Percentiles rank a stretch among this genome's conserved stretches.
Evolutionary conservation across 1,140 invertebrate genomes (phyloP).

Genomic region (Trichonephila clavata): DNA sequence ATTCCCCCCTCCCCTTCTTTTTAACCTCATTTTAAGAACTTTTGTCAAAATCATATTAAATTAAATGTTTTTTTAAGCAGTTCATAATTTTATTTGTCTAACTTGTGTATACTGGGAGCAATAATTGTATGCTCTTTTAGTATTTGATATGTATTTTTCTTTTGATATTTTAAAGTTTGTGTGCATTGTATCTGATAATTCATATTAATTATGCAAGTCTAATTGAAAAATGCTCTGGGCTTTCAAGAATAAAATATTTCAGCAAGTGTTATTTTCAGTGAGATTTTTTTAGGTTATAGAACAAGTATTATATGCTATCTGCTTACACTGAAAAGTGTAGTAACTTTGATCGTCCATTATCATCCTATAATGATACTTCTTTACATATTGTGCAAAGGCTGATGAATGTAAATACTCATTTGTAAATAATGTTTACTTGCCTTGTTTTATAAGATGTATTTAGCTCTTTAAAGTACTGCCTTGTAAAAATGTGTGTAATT

Average conservation of each 20-base stretch:
- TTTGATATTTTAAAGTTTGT: too few relatives aligned
- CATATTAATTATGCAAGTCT: too few relatives aligned
- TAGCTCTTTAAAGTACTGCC: background rate
- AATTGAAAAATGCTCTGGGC: background rate
- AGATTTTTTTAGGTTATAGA: background rate
- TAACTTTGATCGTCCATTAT: background rate
- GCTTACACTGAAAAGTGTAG: background rate
- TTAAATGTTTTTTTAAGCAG: too few relatives aligned
- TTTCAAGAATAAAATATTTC: background rate
- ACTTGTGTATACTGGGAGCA: too few relatives aligned
- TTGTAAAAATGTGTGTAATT: background rate
- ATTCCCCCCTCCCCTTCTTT: too few relatives aligned
- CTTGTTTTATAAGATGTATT: constrained; percentile 15
- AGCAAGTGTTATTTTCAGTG: background rate
- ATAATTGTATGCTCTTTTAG: too few relatives aligned
- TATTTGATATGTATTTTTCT: too few relatives aligned
- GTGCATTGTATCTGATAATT: too few relatives aligned
- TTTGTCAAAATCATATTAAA: too few relatives aligned
- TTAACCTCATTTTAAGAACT: too few relatives aligned
- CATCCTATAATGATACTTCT: background rate
- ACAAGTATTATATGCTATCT: background rate
- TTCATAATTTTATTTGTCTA: too few relatives aligned
- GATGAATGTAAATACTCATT: background rate
- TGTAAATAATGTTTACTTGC: constrained; percentile 24
- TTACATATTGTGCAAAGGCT: background rate